Base-by-base conservation (phyloP, 2,888 invertebrate species). In the Odiellus spinosus region DNA sequence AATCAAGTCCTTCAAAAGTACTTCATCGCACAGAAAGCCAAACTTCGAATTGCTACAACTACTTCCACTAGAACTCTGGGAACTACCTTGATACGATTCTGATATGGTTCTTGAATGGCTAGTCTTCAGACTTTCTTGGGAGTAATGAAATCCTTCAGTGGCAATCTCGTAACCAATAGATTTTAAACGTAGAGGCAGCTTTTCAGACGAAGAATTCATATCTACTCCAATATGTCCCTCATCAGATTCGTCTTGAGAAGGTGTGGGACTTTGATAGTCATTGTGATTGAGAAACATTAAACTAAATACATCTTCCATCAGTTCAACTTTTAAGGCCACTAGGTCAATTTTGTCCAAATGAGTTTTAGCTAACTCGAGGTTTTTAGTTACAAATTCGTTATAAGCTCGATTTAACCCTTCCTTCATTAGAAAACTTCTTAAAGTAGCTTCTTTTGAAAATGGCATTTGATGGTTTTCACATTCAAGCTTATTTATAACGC, bases 251-350 rank as follows among this genome's bases (percentile, higher is more conserved):
- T 41, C 44, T 12, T 59, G 61, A 0, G 39, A 17, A 17, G 42
- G 42, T 3, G 32, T n/a, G 14, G 45, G 40, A 11, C 72, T 71
- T 8, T 70, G 69, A 51, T 77, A 70, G 60, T 77, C 74, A 59
- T 77, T 75, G 55, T 73, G 71, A 54, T 75, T 72, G 42, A 80
- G 59, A 63, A 81, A 80, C 35, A 82, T 68, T 55, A 82, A 71
- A 1, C 76, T 72, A 62, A 81, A 82, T 53, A 82, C 72, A 62
- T 80, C 76, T 63, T 82, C 79, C 46, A 82, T 70, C 1, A 79
- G 69, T 66, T 80, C 77, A 1, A 73, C 47, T 6, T 55, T 42
- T 34, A 55, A 55, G 19, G 48, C 40, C 36, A 56, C 19, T 1
- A 53, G 53, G 38, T 47, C 47, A 32, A 56, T 49, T 39, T 51